These are phyloP conservation scores for Acanthurus tractus DNA, from an alignment of 2,797 vertebrate genomes.

Conservation along the genomic window DNA sequence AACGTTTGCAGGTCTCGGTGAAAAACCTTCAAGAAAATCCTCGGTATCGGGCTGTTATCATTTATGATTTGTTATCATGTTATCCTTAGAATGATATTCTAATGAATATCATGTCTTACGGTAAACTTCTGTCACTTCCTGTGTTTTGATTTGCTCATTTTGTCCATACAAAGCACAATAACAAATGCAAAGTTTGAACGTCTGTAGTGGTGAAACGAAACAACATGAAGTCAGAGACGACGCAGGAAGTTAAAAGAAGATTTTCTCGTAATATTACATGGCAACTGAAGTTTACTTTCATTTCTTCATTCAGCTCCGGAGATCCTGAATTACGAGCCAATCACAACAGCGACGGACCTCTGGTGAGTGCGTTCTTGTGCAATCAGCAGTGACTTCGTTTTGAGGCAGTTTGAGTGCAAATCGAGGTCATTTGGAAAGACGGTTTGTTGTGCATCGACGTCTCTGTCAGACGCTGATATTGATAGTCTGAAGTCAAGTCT, in stretches of 20 bases:
- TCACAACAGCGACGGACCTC: slow-evolving; percentile 95
- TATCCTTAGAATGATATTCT: too few relatives aligned
- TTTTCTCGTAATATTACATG: background rate
- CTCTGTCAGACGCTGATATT: too few relatives aligned
- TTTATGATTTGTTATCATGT: too few relatives aligned
- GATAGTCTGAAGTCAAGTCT: too few relatives aligned
- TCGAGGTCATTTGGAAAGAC: too few relatives aligned
- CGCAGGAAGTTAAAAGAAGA: background rate
- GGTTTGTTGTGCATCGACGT: too few relatives aligned
- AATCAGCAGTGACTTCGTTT: background rate
- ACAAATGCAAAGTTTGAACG: background rate
- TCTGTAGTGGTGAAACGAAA: background rate
- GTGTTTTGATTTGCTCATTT: too few relatives aligned
- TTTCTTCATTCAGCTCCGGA: slow-evolving; percentile 90
- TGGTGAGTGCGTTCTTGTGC: slow-evolving; percentile 87
- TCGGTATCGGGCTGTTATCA: too few relatives aligned
- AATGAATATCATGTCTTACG: too few relatives aligned
- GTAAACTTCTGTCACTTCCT: too few relatives aligned
- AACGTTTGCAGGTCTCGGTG: background rate
- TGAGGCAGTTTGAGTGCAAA: background rate
- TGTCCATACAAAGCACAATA: background rate
- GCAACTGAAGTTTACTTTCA: background rate
- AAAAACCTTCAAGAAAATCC: background rate
- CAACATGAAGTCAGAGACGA: background rate
- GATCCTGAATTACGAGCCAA: slow-evolving; percentile 96